Base-by-base conservation (phyloP, 2,797 vertebrate species). In the Miopithecus talapoin region DNA sequence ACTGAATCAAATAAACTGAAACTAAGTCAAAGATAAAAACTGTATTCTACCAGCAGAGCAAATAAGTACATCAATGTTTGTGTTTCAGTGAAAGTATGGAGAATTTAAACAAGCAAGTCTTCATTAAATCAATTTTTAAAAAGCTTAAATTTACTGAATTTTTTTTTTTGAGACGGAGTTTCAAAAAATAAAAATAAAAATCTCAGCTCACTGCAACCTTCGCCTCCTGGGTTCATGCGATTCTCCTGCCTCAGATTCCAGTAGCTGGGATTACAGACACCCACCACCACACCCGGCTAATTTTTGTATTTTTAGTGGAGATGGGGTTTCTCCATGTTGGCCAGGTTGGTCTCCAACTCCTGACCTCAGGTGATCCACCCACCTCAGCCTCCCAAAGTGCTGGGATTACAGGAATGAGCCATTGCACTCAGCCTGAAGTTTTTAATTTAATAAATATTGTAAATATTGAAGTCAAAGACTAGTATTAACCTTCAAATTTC, bases 21-120 rank as follows among this genome's bases (percentile, higher is more conserved):
- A 46, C 41, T 46, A 43, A 46, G 48, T 53, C 12, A 86, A 53
- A 96, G 9, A 78, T 30, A 72, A 85, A 92, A 88, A 41, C 43
- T 36, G 53, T 33, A 72, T 30, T 90, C 85, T n/a, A 91, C 61
- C 19, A 94, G 48, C 53, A 96, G 96, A 95, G 36, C 46, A 92
- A 97, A 36, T 5, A 95, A 88, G 30, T 76, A 1, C 5, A n/a
- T 36, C n/a, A 88, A 64, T 79, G 6, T 36, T 94, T 57, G 28
- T 24, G 6, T 87, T 80, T 95, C 9, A 88, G 17, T 61, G 72
- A 6, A 85, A 84, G 1, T 64, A 2, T 68, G 33, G 21, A 48
- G 9, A 0, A 87, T 12, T 30, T 75, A 79, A 83, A 85, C 19
- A 91, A 30, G 24, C 76, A 83, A 78, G 19, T 91, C n/a, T 83